A percentile compares a stretch with the other conserved stretches of the same genome.
These are phyloP conservation scores for Aspidoscelis tigris DNA, from an alignment of 2,113 vertebrate genomes.

Conservation along the genomic window DNA sequence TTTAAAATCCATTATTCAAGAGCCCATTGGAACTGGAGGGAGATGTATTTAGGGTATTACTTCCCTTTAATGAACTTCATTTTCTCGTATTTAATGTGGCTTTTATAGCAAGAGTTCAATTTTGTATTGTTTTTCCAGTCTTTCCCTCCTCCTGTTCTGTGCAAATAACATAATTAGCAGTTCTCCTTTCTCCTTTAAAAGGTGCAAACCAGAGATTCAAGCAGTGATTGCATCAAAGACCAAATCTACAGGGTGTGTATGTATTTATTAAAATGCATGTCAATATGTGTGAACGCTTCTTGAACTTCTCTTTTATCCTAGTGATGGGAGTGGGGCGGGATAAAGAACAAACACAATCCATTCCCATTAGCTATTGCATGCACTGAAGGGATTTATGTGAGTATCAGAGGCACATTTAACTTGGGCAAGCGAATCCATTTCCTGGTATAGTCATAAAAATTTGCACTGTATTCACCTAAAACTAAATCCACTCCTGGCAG, in stretches of 20 bases:
- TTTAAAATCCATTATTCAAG: conserved; percentile 77
- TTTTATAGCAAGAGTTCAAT: conserved; percentile 49
- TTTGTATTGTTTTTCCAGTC: conserved; percentile 10
- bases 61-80: conserved; percentile 65
- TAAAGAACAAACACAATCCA: neutral
- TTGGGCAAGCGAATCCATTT: neutral
- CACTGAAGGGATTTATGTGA: conserved; percentile 1
- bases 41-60: conserved; percentile 65
- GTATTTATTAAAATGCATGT: conserved; percentile 28
- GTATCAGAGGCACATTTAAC: conserved; percentile 11
- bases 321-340: neutral
- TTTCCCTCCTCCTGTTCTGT: conserved; percentile 21
- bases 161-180: conserved; percentile 24
- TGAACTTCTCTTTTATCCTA: conserved; percentile 30
- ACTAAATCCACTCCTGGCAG: neutral
- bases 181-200: conserved; percentile 40
- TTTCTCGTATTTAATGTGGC: conserved; percentile 38
- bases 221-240: conserved; percentile 9
- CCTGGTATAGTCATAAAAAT: neutral
- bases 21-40: conserved; percentile 64
- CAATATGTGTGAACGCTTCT: conserved; percentile 4
- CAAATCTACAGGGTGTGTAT: conserved; percentile 26
- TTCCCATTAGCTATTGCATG: neutral
- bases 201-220: conserved; percentile 16
- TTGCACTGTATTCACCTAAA: neutral